Evolutionary conservation across 2,113 vertebrate genomes (phyloP), one percentile per base, ranked within the genome.

Genomic region (Malurus melanocephalus): DNA sequence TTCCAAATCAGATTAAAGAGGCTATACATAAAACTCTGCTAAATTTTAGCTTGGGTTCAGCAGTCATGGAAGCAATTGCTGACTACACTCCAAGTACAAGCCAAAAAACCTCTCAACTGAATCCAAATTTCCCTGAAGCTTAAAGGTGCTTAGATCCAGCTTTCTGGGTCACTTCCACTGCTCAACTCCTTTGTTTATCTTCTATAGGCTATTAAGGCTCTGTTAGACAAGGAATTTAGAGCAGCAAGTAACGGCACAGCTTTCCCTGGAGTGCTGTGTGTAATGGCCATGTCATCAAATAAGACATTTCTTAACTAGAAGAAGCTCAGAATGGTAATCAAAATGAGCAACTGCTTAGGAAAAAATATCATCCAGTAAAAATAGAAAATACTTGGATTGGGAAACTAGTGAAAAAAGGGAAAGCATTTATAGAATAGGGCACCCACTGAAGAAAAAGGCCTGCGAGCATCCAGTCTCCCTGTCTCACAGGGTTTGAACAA

Each of bases 1-100:
- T 92, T 84, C 82, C 91, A 93, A 85, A 85, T n/a, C 40, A 93
- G 75, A 89, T 87, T 94, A 91, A 85, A 93, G 52, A 35, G 73
- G 27, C 16, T 84, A 62, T 65, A 87, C 28, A 73, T 66, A 85
- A 88, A 80, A 55, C 20, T 66, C 42, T 87, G 43, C 62, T 93
- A 77, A 67, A 71, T 83, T 92, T 92, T 89, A 88, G 53, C 65
- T 80, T 48, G 26, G 33, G 48, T 82, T 94, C 89, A 94, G 89
- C 68, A 91, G 56, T 80, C 82, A 64, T 19, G n/a, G 72, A 87
- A 89, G 53, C 77, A 89, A 89, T 49, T 94, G 93, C 89, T 95
- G 94, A 96, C 89, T 89, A 46, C 8, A 33, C 42, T 91, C 57
- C 57, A 85, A 83, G 69, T 56, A 80, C 9, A 52, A 92, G 95